These are phyloP conservation scores for Meriones unguiculatus DNA, from an alignment of 2,113 vertebrate species.

Conservation along the genomic window DNA sequence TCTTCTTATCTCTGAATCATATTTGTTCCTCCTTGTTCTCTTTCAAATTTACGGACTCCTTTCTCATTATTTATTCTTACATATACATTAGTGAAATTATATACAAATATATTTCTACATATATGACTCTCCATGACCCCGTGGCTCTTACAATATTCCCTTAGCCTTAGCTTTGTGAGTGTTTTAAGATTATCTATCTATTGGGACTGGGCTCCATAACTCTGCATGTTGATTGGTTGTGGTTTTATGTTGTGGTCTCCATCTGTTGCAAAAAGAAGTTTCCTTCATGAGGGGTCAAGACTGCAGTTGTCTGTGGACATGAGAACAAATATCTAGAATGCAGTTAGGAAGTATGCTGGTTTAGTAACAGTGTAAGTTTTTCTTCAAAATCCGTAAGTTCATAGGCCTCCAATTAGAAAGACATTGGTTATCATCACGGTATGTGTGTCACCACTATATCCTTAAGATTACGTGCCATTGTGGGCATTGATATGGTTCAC, in stretches of 20 bases:
- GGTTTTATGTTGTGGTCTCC: neutral
- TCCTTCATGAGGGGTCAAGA: neutral
- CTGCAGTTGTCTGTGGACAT: neutral
- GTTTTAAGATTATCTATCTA: neutral
- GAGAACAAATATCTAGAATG: neutral
- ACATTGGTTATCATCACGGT: neutral
- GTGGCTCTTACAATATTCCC: neutral
- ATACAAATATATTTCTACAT: neutral
- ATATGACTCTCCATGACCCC: neutral
- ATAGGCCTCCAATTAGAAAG: neutral
- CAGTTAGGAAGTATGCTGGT: neutral
- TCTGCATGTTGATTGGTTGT: neutral
- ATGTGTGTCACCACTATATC: neutral
- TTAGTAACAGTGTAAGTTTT: neutral
- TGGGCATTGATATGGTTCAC: neutral
- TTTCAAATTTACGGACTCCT: neutral
- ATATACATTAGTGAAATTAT: neutral
- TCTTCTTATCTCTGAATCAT: neutral
- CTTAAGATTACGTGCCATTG: neutral
- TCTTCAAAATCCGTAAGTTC: neutral
- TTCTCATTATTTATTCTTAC: neutral
- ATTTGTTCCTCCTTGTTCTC: neutral
- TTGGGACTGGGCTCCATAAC: neutral
- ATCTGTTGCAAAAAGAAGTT: neutral
- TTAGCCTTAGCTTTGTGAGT: neutral